Percentiles rank a stretch among this genome's conserved stretches.
Evolutionary conservation across 1,140 invertebrate species (phyloP).

Genomic region (Notospermus geniculatus): DNA sequence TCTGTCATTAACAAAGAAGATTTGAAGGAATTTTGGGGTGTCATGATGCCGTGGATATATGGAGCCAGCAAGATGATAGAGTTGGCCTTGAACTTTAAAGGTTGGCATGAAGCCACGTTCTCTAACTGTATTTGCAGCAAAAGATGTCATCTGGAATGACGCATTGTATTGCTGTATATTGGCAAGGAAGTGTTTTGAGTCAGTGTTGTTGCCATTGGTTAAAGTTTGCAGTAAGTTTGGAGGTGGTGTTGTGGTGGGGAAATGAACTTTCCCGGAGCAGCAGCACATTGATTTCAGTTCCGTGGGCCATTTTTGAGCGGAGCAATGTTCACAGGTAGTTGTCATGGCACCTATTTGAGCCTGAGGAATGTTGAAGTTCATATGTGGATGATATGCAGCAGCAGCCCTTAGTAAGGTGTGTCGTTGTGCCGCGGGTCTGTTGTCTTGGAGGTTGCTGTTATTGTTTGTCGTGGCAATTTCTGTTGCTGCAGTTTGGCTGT

Average conservation of each 20-base stretch:
- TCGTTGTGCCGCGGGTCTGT: no score
- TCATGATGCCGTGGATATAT: background rate
- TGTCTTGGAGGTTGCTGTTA: no score
- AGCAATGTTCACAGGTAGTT: background rate
- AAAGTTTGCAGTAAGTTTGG: background rate
- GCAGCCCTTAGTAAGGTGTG: no score
- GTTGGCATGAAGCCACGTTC: conserved; percentile 7
- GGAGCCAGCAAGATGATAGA: conserved; percentile 8
- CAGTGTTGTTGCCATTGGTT: background rate
- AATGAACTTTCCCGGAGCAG: background rate
- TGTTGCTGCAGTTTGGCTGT: no score
- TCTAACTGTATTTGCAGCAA: conserved; percentile 9
- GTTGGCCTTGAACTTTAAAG: no score
- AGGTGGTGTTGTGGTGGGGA: background rate
- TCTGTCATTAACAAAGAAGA: conserved; percentile 3
- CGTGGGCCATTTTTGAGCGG: background rate
- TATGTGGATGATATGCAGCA: background rate
- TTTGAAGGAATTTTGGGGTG: conserved; percentile 1
- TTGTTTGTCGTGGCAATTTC: no score
- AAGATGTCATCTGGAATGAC: conserved; percentile 11
- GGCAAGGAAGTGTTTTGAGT: background rate
- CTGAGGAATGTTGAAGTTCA: background rate
- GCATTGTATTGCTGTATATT: conserved; percentile 9
- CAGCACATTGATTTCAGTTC: background rate
- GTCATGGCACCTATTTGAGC: background rate